These are phyloP conservation scores for Lytechinus variegatus DNA, from an alignment of 35 echinoderm and acorn worm species.

Conservation along the genomic window DNA sequence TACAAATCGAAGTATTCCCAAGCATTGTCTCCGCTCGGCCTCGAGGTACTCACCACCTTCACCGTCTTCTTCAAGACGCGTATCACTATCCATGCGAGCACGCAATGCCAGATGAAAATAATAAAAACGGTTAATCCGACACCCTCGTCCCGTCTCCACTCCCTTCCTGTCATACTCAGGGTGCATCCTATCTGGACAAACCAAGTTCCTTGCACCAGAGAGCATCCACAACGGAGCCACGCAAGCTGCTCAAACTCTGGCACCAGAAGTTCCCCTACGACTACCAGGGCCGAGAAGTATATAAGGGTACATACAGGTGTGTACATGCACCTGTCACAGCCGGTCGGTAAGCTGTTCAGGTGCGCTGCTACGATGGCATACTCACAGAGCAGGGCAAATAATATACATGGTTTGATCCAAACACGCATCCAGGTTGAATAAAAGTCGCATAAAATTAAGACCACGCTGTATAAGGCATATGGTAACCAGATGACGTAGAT, in stretches of 20 bases:
- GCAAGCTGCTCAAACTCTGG: conserved; percentile 60
- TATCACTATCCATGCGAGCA: conserved; percentile 49
- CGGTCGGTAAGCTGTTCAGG: conserved; percentile 59
- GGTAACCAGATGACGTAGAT: conserved; percentile 78
- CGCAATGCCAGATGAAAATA: conserved; percentile 79
- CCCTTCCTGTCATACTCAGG: conserved; percentile 77
- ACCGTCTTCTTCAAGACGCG: conserved; percentile 42
- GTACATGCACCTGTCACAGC: conserved; percentile 81
- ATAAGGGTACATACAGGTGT: conserved; percentile 72
- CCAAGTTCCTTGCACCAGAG: conserved; percentile 83
- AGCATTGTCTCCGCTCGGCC: conserved; percentile 26
- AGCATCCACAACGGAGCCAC: conserved; percentile 73
- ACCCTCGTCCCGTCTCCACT: conserved; percentile 78
- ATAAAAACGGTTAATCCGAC: conserved; percentile 77
- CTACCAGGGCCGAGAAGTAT: conserved; percentile 66
- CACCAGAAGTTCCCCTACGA: conserved; percentile 68
- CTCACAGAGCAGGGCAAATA: conserved; percentile 77
- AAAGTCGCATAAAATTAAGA: conserved; percentile 62
- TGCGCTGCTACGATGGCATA: conserved; percentile 70
- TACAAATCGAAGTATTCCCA: conserved; percentile 48
- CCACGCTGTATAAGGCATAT: conserved; percentile 61
- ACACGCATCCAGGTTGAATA: conserved; percentile 32
- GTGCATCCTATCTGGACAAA: conserved; percentile 81
- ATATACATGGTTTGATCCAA: conserved; percentile 71
- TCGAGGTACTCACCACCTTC: not conserved